A percentile compares a stretch with the other conserved stretches of the same genome.
phyloP scores from a whole-genome alignment of 2,888 invertebrate genomes.

The Tiliacea citrago region DNA sequence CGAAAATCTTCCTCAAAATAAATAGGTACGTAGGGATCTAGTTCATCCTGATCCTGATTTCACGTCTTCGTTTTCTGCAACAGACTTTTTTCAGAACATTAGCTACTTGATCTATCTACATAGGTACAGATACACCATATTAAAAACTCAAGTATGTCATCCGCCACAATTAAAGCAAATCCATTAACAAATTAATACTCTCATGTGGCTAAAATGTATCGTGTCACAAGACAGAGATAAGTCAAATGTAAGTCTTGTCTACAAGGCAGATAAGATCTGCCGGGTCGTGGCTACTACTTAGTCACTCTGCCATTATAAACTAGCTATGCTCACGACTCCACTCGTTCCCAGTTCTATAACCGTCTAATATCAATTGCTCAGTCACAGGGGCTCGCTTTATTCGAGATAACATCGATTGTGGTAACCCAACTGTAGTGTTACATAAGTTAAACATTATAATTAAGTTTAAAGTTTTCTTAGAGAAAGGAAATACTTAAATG shows the following conservation, averaged over 20 bases:
- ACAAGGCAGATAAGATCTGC: constrained; percentile 61
- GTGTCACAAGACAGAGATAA: constrained; percentile 40
- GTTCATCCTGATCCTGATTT: background rate
- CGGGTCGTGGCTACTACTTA: constrained; percentile 49
- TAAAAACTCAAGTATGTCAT: no score
- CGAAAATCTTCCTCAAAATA: background rate
- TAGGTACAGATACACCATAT: background rate
- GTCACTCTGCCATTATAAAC: constrained; percentile 49
- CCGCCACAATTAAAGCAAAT: background rate
- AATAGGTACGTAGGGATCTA: background rate
- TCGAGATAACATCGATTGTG: constrained; percentile 37
- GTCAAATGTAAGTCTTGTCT: constrained; percentile 57
- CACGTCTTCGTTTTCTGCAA: background rate
- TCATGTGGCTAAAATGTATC: constrained; percentile 20
- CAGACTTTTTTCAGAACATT: background rate
- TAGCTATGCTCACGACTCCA: constrained; percentile 55
- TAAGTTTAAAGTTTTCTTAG: background rate
- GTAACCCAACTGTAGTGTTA: constrained; percentile 26
- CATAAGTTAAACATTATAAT: constrained; percentile 33
- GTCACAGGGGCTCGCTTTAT: constrained; percentile 32
- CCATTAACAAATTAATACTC: constrained; percentile 18
- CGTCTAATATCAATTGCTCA: constrained; percentile 51
- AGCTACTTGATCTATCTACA: background rate
- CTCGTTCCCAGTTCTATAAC: constrained; percentile 47
- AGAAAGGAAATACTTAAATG: background rate